Evolutionary conservation across 2,888 invertebrate genomes (phyloP), one percentile per base, ranked within the genome.

Genomic region (Syrphus vitripennis): DNA sequence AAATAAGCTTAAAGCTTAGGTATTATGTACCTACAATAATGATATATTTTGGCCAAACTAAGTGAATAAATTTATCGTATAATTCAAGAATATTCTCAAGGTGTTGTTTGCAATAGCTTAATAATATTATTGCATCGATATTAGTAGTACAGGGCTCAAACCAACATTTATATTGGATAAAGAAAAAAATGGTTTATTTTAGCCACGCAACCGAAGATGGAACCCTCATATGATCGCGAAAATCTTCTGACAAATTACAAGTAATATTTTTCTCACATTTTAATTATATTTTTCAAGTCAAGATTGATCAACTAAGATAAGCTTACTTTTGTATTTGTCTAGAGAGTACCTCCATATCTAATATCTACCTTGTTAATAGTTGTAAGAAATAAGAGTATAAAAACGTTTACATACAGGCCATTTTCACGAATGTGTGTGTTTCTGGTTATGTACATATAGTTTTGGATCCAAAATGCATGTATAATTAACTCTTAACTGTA

Each of bases 201-300:
- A 80, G 42, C 72, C 78, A 82, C 83, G 63, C 63, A 81, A 87
- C 88, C 88, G 89, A 91, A 91, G 90, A 92, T 91, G 91, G 91
- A 91, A 91, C 91, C 91, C 91, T 91, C 91, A 91, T 91, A 91
- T 91, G 91, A 91, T 91, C 92, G 92, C 91, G 91, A 92, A 91
- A 91, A 91, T 90, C 91, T 91, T 90, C 91, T 91, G 91, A 91
- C 92, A 91, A 91, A 92, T 91, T 92, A 91, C 91, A 91, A 91
- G 91, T 92, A 92, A 92, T 91, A 92, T 90, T 82, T 81, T 82
- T 86, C 78, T 82, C 82, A 82, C 50, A 70, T 86, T 82, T 86
- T 86, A 77, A 86, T 82, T 78, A 86, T 74, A 86, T 74, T 82
- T 67, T 63, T 69, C 19, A 74, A 82, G 82, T 70, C 61, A 65